phyloP scores from a whole-genome alignment of 2,797 vertebrate genomes.

The Alca torda region DNA sequence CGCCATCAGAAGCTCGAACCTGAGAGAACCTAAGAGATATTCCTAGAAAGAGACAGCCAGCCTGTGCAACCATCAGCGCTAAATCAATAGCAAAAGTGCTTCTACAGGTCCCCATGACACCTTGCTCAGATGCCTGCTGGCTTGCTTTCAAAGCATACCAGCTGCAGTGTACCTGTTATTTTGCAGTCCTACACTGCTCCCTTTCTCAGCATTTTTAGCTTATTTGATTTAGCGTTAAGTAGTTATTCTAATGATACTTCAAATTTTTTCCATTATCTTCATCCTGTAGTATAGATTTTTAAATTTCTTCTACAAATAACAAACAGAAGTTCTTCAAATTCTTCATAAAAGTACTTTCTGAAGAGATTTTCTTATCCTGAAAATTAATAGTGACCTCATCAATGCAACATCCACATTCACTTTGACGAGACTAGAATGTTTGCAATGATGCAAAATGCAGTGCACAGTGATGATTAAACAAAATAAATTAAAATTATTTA shows the following conservation, averaged over 20 bases:
- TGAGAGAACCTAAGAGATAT: background rate
- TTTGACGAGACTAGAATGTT: background rate
- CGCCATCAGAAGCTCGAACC: background rate
- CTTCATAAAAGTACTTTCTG: background rate
- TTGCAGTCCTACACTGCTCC: background rate
- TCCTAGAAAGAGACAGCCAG: background rate
- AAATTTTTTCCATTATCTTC: background rate
- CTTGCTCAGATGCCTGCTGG: background rate
- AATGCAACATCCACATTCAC: background rate
- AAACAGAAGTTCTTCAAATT: background rate
- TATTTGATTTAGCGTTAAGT: background rate
- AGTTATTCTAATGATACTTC: background rate
- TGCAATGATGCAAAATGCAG: background rate
- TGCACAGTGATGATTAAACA: background rate
- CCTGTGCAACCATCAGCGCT: background rate
- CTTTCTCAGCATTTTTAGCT: background rate
- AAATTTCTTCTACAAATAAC: background rate
- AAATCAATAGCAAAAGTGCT: background rate
- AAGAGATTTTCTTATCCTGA: background rate
- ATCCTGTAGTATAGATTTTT: background rate
- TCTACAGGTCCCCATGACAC: background rate
- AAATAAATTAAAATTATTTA: background rate
- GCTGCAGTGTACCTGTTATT: background rate
- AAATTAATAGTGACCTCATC: background rate
- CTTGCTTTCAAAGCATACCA: background rate